Evolutionary conservation across 2,113 vertebrate species (phyloP).

Genomic region (Castor canadensis): DNA sequence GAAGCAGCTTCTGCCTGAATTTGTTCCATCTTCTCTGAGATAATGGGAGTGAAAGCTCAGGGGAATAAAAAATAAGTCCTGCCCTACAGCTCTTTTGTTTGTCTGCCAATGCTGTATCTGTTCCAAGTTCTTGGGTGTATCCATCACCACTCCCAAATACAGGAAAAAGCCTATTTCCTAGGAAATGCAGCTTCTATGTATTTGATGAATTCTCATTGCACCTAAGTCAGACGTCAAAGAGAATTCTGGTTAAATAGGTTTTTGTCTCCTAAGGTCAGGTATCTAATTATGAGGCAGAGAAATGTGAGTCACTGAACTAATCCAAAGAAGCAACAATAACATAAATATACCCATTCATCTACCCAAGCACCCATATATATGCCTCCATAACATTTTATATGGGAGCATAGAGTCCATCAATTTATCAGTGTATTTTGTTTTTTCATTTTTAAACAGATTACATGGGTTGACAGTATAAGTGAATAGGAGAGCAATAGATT

Average conservation of each 20-base stretch:
- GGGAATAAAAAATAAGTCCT: conserved; percentile 71
- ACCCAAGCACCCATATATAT: too few species aligned
- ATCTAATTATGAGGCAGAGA: background rate
- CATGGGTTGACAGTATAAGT: conserved; percentile 12
- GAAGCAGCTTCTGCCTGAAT: conserved; percentile 64
- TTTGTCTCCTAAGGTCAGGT: conserved; percentile 28
- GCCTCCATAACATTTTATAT: conserved; percentile 26
- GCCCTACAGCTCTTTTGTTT: conserved; percentile 60
- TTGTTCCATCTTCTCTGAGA: conserved; percentile 67
- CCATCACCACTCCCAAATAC: conserved; percentile 1
- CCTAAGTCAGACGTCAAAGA: conserved; percentile 46
- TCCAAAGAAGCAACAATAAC: background rate
- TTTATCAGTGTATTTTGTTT: background rate
- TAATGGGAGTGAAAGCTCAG: conserved; percentile 54
- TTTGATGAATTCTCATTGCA: conserved; percentile 63
- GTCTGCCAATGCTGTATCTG: conserved; percentile 42
- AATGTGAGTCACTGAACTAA: background rate
- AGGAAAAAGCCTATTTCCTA: conserved; percentile 69
- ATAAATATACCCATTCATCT: background rate
- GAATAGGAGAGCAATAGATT: conserved; percentile 16
- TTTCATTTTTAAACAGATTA: conserved; percentile 49
- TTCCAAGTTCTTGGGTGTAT: conserved; percentile 67
- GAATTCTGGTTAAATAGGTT: background rate
- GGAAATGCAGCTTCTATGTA: conserved; percentile 57
- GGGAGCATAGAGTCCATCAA: background rate